A percentile compares a stretch with the other conserved stretches of the same genome.
phyloP scores from a whole-genome alignment of 2,113 vertebrate genomes.

The Atlantisia rogersi region DNA sequence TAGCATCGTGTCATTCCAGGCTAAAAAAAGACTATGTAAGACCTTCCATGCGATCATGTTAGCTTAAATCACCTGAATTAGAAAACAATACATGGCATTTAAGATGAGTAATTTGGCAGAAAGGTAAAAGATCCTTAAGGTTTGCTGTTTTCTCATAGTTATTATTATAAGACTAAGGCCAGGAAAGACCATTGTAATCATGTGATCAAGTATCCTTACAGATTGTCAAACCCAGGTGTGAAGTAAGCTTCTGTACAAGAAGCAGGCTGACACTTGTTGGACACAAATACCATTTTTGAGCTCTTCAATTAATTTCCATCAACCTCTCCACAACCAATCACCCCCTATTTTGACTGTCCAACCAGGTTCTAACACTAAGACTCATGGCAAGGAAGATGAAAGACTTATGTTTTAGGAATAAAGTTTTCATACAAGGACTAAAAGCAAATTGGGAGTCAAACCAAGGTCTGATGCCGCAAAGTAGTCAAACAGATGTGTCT shows the following conservation, averaged over 20 bases:
- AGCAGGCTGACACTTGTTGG: background rate
- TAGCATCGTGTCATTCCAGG: background rate
- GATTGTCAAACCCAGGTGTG: background rate
- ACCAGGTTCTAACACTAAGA: background rate
- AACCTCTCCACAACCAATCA: background rate
- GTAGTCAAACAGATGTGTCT: fast-evolving
- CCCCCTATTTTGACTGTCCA: background rate
- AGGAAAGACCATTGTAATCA: background rate
- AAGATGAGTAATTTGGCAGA: background rate
- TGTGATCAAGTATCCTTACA: background rate
- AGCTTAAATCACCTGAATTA: background rate
- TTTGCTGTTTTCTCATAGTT: background rate
- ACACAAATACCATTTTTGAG: background rate
- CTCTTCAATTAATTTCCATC: background rate
- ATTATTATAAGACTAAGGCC: background rate
- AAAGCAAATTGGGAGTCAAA: background rate
- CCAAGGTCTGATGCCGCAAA: background rate
- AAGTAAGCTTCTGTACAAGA: background rate
- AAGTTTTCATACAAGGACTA: background rate
- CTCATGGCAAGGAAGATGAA: background rate
- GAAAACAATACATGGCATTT: background rate
- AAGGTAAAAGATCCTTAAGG: background rate
- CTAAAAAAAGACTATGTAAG: background rate
- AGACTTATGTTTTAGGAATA: background rate
- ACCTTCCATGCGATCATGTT: background rate